Base-by-base conservation (phyloP, 2,888 invertebrate genomes). In the Marronus borbonicus region DNA sequence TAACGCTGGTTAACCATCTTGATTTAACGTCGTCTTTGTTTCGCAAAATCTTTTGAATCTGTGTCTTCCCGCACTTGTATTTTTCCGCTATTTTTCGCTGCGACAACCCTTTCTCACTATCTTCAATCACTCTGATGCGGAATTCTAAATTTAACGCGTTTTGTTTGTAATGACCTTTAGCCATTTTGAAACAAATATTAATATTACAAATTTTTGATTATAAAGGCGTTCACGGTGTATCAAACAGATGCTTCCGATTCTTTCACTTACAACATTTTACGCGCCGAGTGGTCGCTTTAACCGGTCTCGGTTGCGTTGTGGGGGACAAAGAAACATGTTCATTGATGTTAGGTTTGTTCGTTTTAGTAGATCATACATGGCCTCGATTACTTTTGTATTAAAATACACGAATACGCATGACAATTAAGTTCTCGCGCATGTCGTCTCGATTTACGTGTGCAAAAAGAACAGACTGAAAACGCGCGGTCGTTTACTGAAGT, bases 21-120 rank as follows among this genome's bases (percentile, higher is more conserved):
- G 14, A 31, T 36, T 36, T 31, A 12, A n/a, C 4, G 14, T n/a
- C 36, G 36, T 36, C 39, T n/a, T 65, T 31, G 39, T 65, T 36
- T n/a, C 24, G n/a, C 10, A 65, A 65, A 65, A 65, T 65, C 5
- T 24, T 14, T 39, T 65, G 65, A 14, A 65, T 65, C n/a, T 65
- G 65, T n/a, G 65, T 65, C 24, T 36, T 65, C 4, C 65, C 65
- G 31, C 65, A 36, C 31, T 65, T 65, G 24, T 65, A 65, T 20
- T 28, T 20, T 12, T 28, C 1, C 5, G 60, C 60, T 24, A 60
- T n/a, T 28, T 60, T 12, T 5, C 28, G 20, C 10, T 28, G 60
- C 24, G 28, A 60, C 12, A 60, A 24, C 7, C 60, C 60, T 10
- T 28, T 60, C 3, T 60, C 60, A 24, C 60, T 60, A 20, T 60